phyloP scores from a whole-genome alignment of 2,113 vertebrate species.

The Albula goreensis region DNA sequence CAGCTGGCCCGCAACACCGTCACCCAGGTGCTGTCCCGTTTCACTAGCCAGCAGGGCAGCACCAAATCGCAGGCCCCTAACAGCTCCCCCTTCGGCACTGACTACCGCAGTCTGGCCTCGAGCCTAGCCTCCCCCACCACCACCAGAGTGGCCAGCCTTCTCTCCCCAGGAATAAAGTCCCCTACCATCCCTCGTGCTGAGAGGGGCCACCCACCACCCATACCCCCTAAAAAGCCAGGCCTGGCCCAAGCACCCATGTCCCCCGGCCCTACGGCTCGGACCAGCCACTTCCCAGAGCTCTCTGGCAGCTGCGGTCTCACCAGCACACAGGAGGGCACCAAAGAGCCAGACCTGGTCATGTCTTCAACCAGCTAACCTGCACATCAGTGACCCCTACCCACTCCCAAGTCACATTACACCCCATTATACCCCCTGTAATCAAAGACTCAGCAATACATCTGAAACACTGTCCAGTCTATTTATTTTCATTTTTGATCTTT shows the following conservation, averaged over 20 bases:
- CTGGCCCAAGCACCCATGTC: conserved; percentile 83
- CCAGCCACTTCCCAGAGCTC: conserved; percentile 73
- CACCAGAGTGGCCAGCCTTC: conserved; percentile 70
- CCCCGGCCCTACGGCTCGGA: conserved; percentile 62
- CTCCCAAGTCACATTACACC: conserved; percentile 30
- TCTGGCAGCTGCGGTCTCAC: conserved; percentile 75
- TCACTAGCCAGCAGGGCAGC: conserved; percentile 80
- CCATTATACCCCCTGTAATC: conserved; percentile 32
- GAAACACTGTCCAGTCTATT: conserved; percentile 32
- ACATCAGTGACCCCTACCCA: not conserved
- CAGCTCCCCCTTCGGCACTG: conserved; percentile 92
- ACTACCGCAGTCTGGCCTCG: conserved; percentile 83
- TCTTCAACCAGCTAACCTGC: conserved; percentile 79
- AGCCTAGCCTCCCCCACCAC: conserved; percentile 53
- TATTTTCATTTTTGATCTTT: not conserved
- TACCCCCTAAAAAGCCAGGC: conserved; percentile 93
- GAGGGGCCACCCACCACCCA: conserved; percentile 89
- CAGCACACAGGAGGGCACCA: conserved; percentile 75
- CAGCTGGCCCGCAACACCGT: conserved; percentile 90
- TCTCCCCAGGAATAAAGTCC: conserved; percentile 83
- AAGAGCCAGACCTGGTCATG: conserved; percentile 86
- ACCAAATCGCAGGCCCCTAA: conserved; percentile 69
- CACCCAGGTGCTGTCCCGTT: conserved; percentile 89
- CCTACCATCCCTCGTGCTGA: conserved; percentile 86
- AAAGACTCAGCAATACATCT: conserved; percentile 17